Percentiles rank a stretch among this genome's conserved stretches.
Evolutionary conservation across 2,113 vertebrate species (phyloP).

Genomic region (Maccullochella peelii): DNA sequence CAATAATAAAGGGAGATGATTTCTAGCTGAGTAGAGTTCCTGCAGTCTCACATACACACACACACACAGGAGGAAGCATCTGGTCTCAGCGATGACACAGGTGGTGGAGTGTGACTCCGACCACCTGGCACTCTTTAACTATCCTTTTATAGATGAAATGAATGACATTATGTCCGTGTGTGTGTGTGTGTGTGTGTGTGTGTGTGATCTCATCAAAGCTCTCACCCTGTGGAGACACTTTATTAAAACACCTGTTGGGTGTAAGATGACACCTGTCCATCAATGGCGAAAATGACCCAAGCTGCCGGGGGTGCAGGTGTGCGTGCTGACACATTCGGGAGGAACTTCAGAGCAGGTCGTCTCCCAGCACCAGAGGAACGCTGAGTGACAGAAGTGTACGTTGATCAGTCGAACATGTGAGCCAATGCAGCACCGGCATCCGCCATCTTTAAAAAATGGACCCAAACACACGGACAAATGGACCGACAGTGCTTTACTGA

Average conservation of each 20-base stretch:
- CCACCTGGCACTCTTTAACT: constrained; percentile 64
- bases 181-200: constrained; percentile 31
- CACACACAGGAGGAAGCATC: constrained; percentile 56
- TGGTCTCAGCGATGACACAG: constrained; percentile 59
- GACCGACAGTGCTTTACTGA: too few species aligned
- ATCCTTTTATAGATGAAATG: constrained; percentile 59
- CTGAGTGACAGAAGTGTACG: too few species aligned
- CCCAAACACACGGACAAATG: too few species aligned
- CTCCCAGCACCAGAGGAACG: too few species aligned
- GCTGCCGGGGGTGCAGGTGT: neutral
- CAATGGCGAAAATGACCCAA: constrained; percentile 7
- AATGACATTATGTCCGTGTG: constrained; percentile 20
- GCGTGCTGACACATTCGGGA: too few species aligned
- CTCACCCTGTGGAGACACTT: constrained; percentile 49
- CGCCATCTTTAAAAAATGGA: too few species aligned
- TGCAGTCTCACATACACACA: constrained; percentile 14
- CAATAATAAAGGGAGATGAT: constrained; percentile 34
- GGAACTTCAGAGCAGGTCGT: too few species aligned
- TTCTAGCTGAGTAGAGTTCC: constrained; percentile 23
- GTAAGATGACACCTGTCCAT: constrained; percentile 43
- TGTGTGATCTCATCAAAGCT: constrained; percentile 37
- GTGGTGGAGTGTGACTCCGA: constrained; percentile 65
- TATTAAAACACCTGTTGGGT: constrained; percentile 70
- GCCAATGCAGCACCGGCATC: too few species aligned
- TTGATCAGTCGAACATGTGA: too few species aligned